Evolutionary conservation across 1,140 invertebrate genomes (phyloP), one percentile per base, ranked within the genome.

Genomic region (Phenacoccus solenopsis): DNA sequence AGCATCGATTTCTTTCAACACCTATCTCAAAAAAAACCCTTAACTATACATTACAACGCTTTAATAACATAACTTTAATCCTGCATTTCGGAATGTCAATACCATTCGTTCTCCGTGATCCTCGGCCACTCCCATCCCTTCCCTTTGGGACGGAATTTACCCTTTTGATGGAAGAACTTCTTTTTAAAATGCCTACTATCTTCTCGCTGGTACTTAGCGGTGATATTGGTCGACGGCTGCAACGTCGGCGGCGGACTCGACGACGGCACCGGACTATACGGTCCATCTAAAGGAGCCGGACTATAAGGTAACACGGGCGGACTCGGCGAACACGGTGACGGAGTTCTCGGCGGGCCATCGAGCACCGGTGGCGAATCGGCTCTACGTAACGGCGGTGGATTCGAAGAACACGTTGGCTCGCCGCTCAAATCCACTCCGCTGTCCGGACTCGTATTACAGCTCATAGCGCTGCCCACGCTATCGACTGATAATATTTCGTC

Each of bases 101-200:
- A 61, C 35, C 67, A 30, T 12, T 67, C 70, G 16, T 32, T 64
- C 20, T 68, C 35, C 5, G 32, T 24, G 10, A 71, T 22, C n/a
- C 38, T 70, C 24, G 83, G 82, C 83, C 87, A 88, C 78, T 89
- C 85, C 87, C 88, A 89, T 74, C 87, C 85, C 76, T 88, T 88
- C 38, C 87, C 87, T 76, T 89, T 88, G 1, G 87, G 87, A 73
- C 86, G 79, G 78, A 88, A 87, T 77, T 86, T 87, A 49, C 72
- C 75, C 69, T 77, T 78, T 38, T 75, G 68, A 30, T 72, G 56
- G 27, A 70, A 35, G 79, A 88, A 89, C 78, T 88, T 90, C 73
- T 89, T 89, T 79, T 90, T 90, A 76, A 90, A 90, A 77, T 88
- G 90, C 78, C 89, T 87, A 73, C 88, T 87, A 74, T 87, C 85